Base-by-base conservation (phyloP, 2,797 vertebrate species). In the Scolopax rusticola region DNA sequence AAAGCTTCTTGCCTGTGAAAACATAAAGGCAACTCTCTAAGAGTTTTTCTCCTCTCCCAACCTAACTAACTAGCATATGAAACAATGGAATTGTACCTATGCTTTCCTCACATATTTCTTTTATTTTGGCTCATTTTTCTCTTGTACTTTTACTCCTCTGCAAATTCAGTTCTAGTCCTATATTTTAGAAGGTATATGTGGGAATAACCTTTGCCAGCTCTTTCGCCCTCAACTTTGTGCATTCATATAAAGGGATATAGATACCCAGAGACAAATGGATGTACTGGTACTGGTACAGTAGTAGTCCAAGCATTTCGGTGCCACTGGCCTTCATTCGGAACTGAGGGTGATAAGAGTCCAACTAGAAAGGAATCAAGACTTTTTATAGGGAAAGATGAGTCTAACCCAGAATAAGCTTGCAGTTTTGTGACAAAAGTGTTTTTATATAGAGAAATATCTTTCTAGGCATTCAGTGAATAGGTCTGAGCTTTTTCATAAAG, bases 371-470 rank as follows among this genome's bases (percentile, higher is more conserved):
- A 5, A 82, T 12, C 67, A 85, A 87, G 28, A 84, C 23, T 85
- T 80, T 36, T 63, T 65, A 53, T 3, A 68, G 11, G 6, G 61
- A 53, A 74, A 19, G 21, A 68, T 88, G 17, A 87, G 30, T 59
- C 43, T 59, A 86, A 75, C 73, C 25, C 47, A 81, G 64, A 92
- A 69, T 56, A 91, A 48, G 21, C 20, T 60, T 64, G 5, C 54
- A 61, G 13, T 32, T 93, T 69, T 87, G 32, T 87, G 30, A 41
- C 68, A 84, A 32, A 92, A 80, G 19, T 56, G 32, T 89, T 97
- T 95, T 69, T 83, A 92, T 85, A 64, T 24, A 87, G 56, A 74
- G 41, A 92, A 91, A 54, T n/a, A 59, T 15, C 3, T 90, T 91
- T 90, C 36, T 32, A 56, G 56, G 20, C 33, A 33, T 91, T 94